A percentile compares a stretch with the other conserved stretches of the same genome.
These are phyloP conservation scores for Yponomeuta plumbellus DNA, from an alignment of 2,888 invertebrate genomes.

Conservation along the genomic window DNA sequence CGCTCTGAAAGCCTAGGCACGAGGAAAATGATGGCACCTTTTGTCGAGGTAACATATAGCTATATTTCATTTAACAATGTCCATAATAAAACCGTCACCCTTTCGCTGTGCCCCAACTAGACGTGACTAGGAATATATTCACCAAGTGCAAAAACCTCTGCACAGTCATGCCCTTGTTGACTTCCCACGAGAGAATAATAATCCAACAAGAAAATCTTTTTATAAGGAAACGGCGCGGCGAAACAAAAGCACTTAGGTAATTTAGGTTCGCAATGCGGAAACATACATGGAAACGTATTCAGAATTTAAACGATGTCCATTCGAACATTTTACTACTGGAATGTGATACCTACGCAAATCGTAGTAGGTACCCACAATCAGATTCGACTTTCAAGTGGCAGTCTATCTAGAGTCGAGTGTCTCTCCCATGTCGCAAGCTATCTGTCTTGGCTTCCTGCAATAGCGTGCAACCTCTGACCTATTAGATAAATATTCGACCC, in stretches of 20 bases:
- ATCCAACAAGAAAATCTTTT: not conserved
- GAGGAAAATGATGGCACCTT: conserved; percentile 8
- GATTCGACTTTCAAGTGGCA: not conserved
- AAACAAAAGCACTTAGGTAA: not conserved
- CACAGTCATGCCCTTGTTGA: conserved; percentile 32
- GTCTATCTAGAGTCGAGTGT: conserved; percentile 6
- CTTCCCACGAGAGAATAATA: not conserved
- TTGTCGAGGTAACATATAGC: not conserved
- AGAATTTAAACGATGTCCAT: not conserved
- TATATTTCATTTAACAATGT: not conserved
- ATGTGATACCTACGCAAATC: not conserved
- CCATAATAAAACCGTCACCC: not conserved
- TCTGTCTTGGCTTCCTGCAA: conserved; percentile 26
- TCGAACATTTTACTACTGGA: not conserved
- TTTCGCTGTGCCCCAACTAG: conserved; percentile 31
- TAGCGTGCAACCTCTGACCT: conserved; percentile 26
- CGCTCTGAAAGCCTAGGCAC: not conserved
- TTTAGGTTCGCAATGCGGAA: not conserved
- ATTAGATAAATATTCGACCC: conserved; percentile 11
- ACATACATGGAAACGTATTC: not conserved
- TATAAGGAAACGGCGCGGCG: not conserved
- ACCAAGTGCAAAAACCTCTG: conserved; percentile 36
- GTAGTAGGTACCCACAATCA: not conserved
- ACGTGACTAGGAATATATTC: conserved; percentile 35
- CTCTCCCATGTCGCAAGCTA: conserved; percentile 18